Conservation (phyloP, 2,113 vertebrate genomes). For the Crotophaga sulcirostris region DNA sequence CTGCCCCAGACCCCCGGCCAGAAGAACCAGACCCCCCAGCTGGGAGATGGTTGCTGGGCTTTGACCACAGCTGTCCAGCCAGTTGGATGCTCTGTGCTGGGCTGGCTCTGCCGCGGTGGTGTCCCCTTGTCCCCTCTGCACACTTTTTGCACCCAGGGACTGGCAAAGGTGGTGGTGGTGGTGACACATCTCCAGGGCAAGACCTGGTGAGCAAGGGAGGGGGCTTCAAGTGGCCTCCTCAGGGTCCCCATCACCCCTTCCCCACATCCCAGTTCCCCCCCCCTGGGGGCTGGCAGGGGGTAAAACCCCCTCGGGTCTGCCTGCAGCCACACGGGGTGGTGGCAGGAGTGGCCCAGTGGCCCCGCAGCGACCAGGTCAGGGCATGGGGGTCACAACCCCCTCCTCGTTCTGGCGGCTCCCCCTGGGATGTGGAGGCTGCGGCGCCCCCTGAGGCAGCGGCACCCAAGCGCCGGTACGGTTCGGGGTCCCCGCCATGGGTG, state of each 20-base stretch:
- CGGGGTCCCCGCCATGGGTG: background rate
- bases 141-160: background rate
- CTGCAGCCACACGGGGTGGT: background rate
- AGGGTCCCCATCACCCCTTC: background rate
- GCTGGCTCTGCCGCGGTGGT: background rate
- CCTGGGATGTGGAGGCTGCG: background rate
- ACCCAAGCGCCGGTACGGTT: background rate
- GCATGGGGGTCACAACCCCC: background rate
- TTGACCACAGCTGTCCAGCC: rapidly evolving
- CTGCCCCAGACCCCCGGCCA: background rate
- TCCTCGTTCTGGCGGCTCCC: background rate
- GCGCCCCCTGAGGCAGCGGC: background rate
- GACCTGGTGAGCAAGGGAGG: background rate
- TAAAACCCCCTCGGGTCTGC: background rate
- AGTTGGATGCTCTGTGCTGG: background rate
- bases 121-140: background rate
- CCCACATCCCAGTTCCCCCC: background rate
- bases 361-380: background rate
- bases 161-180: background rate
- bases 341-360: background rate
- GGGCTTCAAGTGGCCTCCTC: background rate
- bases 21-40: background rate
- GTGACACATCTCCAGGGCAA: background rate
- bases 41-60: background rate
- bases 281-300: background rate